Conservation (phyloP, 2,113 vertebrate genomes). For the Stigmatopora nigra region DNA sequence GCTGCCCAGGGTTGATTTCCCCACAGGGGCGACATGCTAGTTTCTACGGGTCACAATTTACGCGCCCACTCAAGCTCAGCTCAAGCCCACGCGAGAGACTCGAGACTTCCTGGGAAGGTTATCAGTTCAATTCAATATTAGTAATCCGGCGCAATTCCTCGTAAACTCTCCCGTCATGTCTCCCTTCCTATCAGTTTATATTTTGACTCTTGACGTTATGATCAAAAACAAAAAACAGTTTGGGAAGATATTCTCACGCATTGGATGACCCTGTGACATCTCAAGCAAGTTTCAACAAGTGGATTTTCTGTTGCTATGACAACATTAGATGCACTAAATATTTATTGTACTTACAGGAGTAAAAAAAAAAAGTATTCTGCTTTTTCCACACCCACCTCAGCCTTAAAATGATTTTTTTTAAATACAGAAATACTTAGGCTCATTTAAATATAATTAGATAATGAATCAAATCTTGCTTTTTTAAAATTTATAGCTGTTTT, state of each 20-base stretch:
- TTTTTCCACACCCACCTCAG: not conserved
- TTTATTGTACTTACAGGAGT: not conserved
- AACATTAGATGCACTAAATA: not conserved
- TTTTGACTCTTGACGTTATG: slow-evolving; percentile 11
- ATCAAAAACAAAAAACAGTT: slow-evolving; percentile 56
- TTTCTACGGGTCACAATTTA: not conserved
- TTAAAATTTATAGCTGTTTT: not conserved
- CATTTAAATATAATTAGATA: no score
- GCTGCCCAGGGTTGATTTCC: not conserved
- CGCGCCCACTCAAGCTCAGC: not conserved
- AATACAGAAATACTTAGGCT: no score
- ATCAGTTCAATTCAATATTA: not conserved
- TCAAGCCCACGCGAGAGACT: not conserved
- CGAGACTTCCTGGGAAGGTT: not conserved
- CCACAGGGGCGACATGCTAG: not conserved
- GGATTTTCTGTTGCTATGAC: not conserved
- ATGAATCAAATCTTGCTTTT: no score
- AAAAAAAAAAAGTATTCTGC: no score
- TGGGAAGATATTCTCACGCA: slow-evolving; percentile 46
- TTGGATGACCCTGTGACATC: slow-evolving; percentile 60
- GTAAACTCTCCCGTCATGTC: not conserved
- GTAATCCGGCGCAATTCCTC: not conserved
- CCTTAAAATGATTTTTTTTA: no score
- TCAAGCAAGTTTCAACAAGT: slow-evolving; percentile 44
- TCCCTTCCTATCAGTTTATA: slow-evolving; percentile 11